Evolutionary conservation across 2,888 invertebrate species (phyloP), one percentile per base, ranked within the genome.

Genomic region (Nebria salina): DNA sequence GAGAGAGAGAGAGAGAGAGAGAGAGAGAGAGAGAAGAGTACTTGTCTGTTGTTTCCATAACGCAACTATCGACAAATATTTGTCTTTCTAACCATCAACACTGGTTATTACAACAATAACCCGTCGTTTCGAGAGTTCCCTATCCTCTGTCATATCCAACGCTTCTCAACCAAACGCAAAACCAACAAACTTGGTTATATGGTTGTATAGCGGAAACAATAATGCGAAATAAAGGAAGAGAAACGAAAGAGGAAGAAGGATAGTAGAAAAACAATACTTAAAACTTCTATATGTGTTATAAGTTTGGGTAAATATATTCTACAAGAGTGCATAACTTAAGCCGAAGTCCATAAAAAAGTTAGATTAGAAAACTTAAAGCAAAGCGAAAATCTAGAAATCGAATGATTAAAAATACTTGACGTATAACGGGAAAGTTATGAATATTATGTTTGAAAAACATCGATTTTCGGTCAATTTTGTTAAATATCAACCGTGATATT

Each of bases 21-120:
- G 54, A 2, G 2, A 2, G 2, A 20, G 43, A 43, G 43, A 43
- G 54, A 54, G 54, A 2, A n/a, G 2, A 54, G 54, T 8, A 54
- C 54, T 11, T 13, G n/a, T 11, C 70, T 70, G 70, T 70, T 70
- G 70, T 70, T 70, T 8, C 75, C 26, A 26, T 54, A 64, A 54
- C 54, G 25, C 54, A 75, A 75, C 75, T 75, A 75, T 75, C 64
- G 75, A 54, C 75, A 75, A 75, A 75, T 75, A 75, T 75, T 75
- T 75, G 75, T 75, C 54, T 75, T 75, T 75, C 64, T 7, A 75
- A 54, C 54, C 54, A 75, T 75, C 75, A 75, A 75, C 75, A 75
- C 64, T 26, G 75, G 75, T 75, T 75, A 75, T 75, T 75, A 75
- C 75, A 75, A 64, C 75, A 75, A 75, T 75, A 75, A 75, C 64